Evolutionary conservation across 2,888 invertebrate genomes (phyloP), one percentile per base, ranked within the genome.

Genomic region (Plagodis dolabraria): DNA sequence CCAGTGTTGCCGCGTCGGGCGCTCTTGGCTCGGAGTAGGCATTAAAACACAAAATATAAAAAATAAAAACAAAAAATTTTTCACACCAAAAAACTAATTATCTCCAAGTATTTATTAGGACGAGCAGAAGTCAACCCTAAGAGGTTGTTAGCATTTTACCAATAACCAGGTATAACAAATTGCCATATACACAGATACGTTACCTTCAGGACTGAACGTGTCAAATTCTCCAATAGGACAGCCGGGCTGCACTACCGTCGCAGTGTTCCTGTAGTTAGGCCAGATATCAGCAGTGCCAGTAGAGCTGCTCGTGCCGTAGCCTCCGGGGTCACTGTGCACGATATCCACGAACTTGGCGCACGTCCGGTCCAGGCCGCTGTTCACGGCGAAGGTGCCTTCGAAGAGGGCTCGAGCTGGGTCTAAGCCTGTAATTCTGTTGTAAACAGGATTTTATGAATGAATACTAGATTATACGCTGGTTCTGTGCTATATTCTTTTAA

Each of bases 251-350:
- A 22, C 22, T 5, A 72, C 70, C 8, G 69, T 74, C 0, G 86
- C 80, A 0, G 63, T 67, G 34, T 80, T 85, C 0, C 89, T 89
- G 60, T 89, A 90, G 73, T 94, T 94, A 7, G 94, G 94, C 94
- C 94, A 94, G 71, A 94, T 89, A 65, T 94, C 94, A 0, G 89
- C 93, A 0, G 93, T 93, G 0, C 94, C 94, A 0, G 86, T 80
- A 5, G 92, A 80, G 0, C 76, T 69, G 33, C 88, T 92, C 33
- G 90, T 92, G 0, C 94, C 94, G 73, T 94, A 94, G 33, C 92
- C 83, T 65, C 94, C 94, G 8, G 94, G 93, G 77, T 95, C 95
- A 5, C 95, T 94, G 77, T 96, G 96, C 51, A 96, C 93, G 38
- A 96, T 94, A 82, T 95, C 94, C 47, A 94, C 94, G 63, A 94